Evolutionary conservation across 2,888 invertebrate species (phyloP).

Genomic region (Gerris lacustris): DNA sequence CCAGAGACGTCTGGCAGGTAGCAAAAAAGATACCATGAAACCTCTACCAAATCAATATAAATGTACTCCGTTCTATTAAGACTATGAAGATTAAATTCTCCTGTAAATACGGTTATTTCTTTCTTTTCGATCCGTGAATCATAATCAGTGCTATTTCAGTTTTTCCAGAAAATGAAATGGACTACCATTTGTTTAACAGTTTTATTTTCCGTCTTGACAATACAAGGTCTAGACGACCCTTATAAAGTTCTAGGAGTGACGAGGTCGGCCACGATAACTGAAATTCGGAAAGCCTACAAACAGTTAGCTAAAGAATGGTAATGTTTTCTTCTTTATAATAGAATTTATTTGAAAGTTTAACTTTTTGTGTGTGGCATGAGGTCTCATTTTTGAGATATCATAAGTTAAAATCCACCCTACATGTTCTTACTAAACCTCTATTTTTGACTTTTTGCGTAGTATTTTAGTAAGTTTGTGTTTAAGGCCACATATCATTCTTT

Average conservation of each 20-base stretch:
- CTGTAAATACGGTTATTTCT: background rate
- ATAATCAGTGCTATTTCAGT: too few relatives aligned
- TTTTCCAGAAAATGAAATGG: slow-evolving; percentile 21
- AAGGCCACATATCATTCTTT: too few relatives aligned
- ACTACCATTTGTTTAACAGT: slow-evolving; percentile 14
- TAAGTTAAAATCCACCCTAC: background rate
- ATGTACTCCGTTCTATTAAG: background rate
- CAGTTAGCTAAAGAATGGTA: slow-evolving; percentile 84
- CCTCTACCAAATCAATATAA: slow-evolving; percentile 1
- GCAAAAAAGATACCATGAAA: background rate
- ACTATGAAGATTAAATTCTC: background rate
- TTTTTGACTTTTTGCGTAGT: too few relatives aligned
- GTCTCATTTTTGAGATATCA: too few relatives aligned
- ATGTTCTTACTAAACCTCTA: background rate
- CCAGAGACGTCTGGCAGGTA: background rate
- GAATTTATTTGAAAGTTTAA: background rate
- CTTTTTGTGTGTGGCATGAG: too few relatives aligned
- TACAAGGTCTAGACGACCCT: slow-evolving; percentile 45
- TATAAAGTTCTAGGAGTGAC: slow-evolving; percentile 71
- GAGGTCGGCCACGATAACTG: slow-evolving; percentile 58
- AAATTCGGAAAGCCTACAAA: slow-evolving; percentile 81
- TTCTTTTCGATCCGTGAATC: too few relatives aligned
- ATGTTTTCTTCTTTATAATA: slow-evolving; percentile 24
- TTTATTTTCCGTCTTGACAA: slow-evolving; percentile 15
- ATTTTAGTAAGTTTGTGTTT: too few relatives aligned